Evolutionary conservation across 2,113 vertebrate genomes (phyloP).

Genomic region (Triplophysa siluroides): DNA sequence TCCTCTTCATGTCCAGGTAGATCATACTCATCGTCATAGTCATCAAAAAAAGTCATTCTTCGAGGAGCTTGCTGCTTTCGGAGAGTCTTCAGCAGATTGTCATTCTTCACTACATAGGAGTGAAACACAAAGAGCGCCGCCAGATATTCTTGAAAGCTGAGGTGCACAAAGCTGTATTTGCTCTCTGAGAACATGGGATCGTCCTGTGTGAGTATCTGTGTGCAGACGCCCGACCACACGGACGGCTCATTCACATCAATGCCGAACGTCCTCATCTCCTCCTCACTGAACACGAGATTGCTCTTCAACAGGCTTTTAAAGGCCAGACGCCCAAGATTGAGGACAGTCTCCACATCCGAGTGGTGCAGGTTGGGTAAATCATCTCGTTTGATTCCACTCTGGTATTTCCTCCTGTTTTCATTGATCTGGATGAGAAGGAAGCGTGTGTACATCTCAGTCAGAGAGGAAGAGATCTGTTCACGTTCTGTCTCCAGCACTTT

Average conservation of each 20-base stretch:
- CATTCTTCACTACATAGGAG: neutral
- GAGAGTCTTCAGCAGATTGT: neutral
- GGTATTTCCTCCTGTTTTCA: conserved; percentile 21
- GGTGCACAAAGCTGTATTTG: conserved; percentile 34
- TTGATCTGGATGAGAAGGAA: conserved; percentile 35
- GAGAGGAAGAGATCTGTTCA: conserved; percentile 11
- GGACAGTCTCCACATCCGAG: neutral
- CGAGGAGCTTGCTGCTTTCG: neutral
- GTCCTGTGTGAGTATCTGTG: conserved; percentile 32
- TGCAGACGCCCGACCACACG: conserved; percentile 5
- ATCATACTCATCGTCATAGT: neutral
- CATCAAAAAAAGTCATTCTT: neutral
- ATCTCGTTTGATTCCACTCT: neutral
- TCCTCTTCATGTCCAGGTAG: neutral
- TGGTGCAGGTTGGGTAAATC: neutral
- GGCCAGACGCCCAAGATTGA: conserved; percentile 31
- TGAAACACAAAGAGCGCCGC: neutral
- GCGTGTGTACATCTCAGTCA: conserved; percentile 37
- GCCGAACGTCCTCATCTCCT: neutral
- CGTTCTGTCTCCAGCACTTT: neutral
- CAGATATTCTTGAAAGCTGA: conserved; percentile 7
- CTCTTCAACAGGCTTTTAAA: conserved; percentile 26
- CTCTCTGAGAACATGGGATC: conserved; percentile 12
- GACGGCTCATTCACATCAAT: neutral
- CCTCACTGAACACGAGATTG: conserved; percentile 20